Percentiles rank a stretch among this genome's conserved stretches.
Evolutionary conservation across 2,888 invertebrate species (phyloP).

Genomic region (Lithophane semibrunnea): DNA sequence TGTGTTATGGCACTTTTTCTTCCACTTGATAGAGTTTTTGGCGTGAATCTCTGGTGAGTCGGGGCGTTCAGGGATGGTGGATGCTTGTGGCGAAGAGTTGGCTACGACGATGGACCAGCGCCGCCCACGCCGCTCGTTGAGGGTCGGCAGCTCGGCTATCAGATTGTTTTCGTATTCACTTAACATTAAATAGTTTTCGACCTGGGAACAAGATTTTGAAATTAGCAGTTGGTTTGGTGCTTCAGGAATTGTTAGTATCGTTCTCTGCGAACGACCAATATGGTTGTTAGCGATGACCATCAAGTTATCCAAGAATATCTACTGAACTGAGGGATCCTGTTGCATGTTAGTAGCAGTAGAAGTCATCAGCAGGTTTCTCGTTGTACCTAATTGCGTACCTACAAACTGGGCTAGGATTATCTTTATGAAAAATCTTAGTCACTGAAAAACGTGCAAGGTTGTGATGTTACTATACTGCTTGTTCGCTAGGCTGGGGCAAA

Average conservation of each 20-base stretch:
- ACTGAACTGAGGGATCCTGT: neutral
- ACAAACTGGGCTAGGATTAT: neutral
- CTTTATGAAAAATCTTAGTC: neutral
- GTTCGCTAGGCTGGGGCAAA: neutral
- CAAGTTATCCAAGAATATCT: neutral
- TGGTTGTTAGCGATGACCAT: neutral
- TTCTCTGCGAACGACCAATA: neutral
- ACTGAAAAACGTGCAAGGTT: neutral
- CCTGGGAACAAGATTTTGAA: conserved; percentile 81
- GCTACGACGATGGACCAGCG: conserved; percentile 93
- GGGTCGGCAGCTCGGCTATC: conserved; percentile 94
- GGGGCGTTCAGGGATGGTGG: conserved; percentile 77
- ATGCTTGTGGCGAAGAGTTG: conserved; percentile 78
- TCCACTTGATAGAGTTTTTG: conserved; percentile 84
- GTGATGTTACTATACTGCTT: neutral
- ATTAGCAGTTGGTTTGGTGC: neutral
- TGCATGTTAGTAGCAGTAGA: neutral
- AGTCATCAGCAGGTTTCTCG: neutral
- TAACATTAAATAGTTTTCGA: conserved; percentile 96
- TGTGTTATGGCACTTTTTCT: conserved; percentile 89
- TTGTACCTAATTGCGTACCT: neutral
- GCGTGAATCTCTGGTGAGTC: conserved; percentile 82
- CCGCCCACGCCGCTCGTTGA: conserved; percentile 93
- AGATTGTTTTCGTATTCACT: conserved; percentile 96
- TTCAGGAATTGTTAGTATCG: neutral